phyloP scores from a whole-genome alignment of 1,140 invertebrate species.

The Drosophila novamexicana region DNA sequence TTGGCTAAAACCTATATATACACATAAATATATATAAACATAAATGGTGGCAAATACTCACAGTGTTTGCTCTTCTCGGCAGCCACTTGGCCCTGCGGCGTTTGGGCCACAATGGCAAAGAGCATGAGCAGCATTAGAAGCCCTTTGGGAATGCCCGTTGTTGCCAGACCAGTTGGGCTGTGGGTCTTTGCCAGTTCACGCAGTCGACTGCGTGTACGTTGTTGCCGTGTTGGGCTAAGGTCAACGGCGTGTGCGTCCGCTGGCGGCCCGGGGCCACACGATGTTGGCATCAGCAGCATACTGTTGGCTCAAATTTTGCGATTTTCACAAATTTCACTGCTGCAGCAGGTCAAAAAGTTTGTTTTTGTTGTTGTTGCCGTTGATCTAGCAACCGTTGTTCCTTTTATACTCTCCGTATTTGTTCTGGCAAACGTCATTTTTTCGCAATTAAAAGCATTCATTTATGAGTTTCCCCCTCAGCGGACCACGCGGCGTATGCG shows the following conservation, averaged over 20 bases:
- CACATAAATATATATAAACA: constrained; percentile 5
- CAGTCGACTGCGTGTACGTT: constrained; percentile 20
- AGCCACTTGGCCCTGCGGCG: constrained; percentile 73
- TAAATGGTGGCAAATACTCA: constrained; percentile 58
- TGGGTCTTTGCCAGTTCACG: constrained; percentile 7
- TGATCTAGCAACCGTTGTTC: constrained; percentile 37
- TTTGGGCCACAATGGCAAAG: constrained; percentile 69
- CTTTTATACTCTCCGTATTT: constrained; percentile 60
- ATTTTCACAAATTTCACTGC: constrained; percentile 47
- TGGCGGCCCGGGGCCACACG: constrained; percentile 81
- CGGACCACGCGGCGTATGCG: constrained; percentile 31
- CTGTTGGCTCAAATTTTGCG: constrained; percentile 60
- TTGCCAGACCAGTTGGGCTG: constrained; percentile 24
- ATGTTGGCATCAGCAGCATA: constrained; percentile 81
- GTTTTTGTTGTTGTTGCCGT: constrained; percentile 28
- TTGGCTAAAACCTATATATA: constrained; percentile 1
- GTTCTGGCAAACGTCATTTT: constrained; percentile 63
- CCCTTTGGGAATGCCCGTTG: constrained; percentile 70
- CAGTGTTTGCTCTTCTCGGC: constrained; percentile 83
- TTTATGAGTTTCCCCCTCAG: constrained; percentile 63
- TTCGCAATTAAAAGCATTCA: constrained; percentile 78
- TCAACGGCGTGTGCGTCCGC: constrained; percentile 28
- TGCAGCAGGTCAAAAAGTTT: constrained; percentile 44
- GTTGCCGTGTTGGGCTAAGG: constrained; percentile 26
- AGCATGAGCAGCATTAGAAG: constrained; percentile 77